Evolutionary conservation across 2,888 invertebrate genomes (phyloP), one percentile per base, ranked within the genome.

Genomic region (Andrena chrysosceles): DNA sequence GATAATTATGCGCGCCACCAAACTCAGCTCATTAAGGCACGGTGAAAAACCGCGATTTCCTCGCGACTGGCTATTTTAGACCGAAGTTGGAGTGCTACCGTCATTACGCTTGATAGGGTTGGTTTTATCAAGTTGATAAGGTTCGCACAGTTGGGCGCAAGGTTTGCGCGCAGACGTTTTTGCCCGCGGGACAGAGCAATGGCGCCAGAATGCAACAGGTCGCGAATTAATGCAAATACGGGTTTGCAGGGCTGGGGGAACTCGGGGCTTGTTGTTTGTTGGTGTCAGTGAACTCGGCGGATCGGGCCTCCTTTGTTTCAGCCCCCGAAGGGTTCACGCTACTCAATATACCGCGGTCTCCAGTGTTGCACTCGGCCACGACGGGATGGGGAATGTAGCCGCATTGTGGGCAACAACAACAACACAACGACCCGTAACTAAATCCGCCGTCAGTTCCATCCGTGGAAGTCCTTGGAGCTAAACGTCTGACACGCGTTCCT

Each of bases 401-500:
- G 82, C 66, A 73, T 80, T 71, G 68, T 77, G 71, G 71, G 63
- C 69, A 82, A 73, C 86, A 84, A 73, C 86, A 84, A 81, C 85
- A 81, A 75, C 84, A 77, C 81, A 81, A 85, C 85, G 79, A 80
- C 66, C 84, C 83, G 88, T 88, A 88, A 86, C 85, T 87, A 86
- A 85, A 84, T 85, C 85, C 78, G 74, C 75, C 76, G 84, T 89
- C 84, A 89, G 85, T 85, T 82, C 84, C 89, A 89, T 78, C 86
- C 87, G 84, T 81, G 87, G 85, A 89, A 87, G 90, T 88, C 90
- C 91, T 91, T 91, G 89, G 88, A 35, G 70, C 77, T 78, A 66
- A 64, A 68, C 83, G 84, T 86, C 89, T 85, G 90, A 88, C 89
- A 89, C 87, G 85, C 90, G 90, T 90, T 90, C 88, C 85, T 84